Evolutionary conservation across 2,797 vertebrate species (phyloP).

Genomic region (Sebastiscus albofasciatus): DNA sequence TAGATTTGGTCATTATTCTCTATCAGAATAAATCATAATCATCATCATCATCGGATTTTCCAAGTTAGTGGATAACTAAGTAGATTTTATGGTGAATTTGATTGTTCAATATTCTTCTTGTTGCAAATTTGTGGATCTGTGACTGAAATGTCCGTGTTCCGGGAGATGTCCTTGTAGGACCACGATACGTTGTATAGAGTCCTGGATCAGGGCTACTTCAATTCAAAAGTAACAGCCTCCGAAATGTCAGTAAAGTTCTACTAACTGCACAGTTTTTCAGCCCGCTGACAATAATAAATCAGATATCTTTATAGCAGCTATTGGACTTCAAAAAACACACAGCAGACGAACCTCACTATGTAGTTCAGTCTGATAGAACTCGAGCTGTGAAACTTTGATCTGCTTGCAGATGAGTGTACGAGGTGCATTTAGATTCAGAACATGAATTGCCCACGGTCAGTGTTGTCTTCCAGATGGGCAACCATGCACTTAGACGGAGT

Average conservation of each 20-base stretch:
- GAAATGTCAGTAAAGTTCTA: no score
- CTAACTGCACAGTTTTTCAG: background rate
- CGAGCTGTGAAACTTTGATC: background rate
- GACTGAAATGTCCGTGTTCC: background rate
- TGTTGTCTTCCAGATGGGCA: constrained; percentile 44
- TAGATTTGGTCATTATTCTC: background rate
- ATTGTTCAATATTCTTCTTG: background rate
- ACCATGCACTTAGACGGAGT: constrained; percentile 9
- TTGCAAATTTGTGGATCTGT: background rate
- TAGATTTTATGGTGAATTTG: background rate
- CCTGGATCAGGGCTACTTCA: no score
- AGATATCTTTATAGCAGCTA: background rate
- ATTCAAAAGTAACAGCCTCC: no score
- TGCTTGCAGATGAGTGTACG: background rate
- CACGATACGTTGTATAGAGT: no score
- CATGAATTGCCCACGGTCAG: constrained; percentile 34
- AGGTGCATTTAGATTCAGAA: constrained; percentile 39
- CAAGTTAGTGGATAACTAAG: no score
- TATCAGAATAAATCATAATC: background rate
- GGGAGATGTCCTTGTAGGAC: no score
- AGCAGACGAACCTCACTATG: background rate
- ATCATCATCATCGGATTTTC: no score
- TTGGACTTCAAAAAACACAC: background rate
- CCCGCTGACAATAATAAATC: background rate
- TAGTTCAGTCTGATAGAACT: background rate